Conservation (phyloP, 1,140 invertebrate genomes). For the Panulirus ornatus region DNA sequence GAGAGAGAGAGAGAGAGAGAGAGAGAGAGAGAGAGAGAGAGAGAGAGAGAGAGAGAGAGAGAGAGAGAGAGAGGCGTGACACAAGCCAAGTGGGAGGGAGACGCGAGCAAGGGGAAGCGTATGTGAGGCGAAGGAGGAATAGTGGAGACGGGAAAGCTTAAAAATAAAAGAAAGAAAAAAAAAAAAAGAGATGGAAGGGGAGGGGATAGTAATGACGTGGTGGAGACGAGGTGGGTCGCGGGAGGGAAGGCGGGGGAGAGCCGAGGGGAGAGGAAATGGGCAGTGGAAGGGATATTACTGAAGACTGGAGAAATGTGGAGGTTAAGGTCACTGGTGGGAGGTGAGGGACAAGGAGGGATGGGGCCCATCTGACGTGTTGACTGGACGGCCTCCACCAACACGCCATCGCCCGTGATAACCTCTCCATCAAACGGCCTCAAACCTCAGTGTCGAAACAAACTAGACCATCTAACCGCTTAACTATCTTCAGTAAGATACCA, state of each 20-base stretch:
- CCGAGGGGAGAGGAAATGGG: background rate
- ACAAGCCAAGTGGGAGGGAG: background rate
- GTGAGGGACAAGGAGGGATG: background rate
- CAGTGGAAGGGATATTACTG: too few species aligned
- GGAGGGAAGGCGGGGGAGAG: background rate
- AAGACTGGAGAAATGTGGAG: background rate
- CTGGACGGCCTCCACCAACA: too few species aligned
- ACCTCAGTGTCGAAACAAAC: too few species aligned
- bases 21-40: conserved; percentile 4
- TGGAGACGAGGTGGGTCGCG: background rate
- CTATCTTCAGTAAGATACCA: too few species aligned
- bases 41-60: background rate
- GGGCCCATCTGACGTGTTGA: too few species aligned
- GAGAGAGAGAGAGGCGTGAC: background rate
- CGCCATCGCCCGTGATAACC: too few species aligned
- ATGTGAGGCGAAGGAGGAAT: background rate
- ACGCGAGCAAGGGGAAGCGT: background rate
- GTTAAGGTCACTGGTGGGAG: background rate
- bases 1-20: background rate
- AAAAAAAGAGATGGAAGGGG: background rate
- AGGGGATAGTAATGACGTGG: background rate
- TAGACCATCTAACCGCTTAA: too few species aligned
- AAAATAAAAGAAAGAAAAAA: too few species aligned
- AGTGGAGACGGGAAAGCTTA: background rate
- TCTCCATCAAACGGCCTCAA: too few species aligned